These are phyloP conservation scores for Eupsittula cactorum DNA, from an alignment of 2,113 vertebrate species.

Conservation along the genomic window DNA sequence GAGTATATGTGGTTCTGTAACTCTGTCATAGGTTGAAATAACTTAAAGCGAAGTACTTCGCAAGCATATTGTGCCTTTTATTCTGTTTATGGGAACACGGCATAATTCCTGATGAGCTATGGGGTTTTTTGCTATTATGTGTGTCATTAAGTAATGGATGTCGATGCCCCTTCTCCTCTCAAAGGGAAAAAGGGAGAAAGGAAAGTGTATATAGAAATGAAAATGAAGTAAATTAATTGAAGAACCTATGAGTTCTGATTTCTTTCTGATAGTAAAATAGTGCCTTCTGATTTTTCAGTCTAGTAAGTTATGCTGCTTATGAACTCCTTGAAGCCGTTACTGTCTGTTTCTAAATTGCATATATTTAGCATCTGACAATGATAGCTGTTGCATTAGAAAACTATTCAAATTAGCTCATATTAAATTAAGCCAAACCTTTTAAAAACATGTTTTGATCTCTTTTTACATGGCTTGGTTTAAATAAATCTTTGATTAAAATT, in stretches of 20 bases:
- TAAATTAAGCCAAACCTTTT: constrained; percentile 65
- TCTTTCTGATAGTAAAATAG: background rate
- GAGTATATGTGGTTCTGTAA: background rate
- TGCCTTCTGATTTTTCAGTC: background rate
- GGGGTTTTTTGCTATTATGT: background rate
- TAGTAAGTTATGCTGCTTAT: background rate
- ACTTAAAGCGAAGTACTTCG: background rate
- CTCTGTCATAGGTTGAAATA: background rate
- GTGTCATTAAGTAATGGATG: background rate
- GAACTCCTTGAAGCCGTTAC: background rate
- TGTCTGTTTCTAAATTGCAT: background rate
- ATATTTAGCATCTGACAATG: constrained; percentile 42
- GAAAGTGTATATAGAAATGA: background rate
- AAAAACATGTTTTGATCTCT: constrained; percentile 66
- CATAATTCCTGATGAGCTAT: background rate
- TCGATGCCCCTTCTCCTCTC: background rate
- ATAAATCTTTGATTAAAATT: constrained; percentile 78
- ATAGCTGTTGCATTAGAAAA: constrained; percentile 23
- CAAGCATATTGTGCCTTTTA: background rate
- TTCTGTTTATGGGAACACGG: background rate
- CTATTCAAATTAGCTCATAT: constrained; percentile 61
- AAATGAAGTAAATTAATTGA: background rate
- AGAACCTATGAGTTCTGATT: background rate
- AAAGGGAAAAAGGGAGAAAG: background rate
- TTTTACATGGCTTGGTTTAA: constrained; percentile 61